Base-by-base conservation (phyloP, 2,113 vertebrate species). In the Nicator chloris region DNA sequence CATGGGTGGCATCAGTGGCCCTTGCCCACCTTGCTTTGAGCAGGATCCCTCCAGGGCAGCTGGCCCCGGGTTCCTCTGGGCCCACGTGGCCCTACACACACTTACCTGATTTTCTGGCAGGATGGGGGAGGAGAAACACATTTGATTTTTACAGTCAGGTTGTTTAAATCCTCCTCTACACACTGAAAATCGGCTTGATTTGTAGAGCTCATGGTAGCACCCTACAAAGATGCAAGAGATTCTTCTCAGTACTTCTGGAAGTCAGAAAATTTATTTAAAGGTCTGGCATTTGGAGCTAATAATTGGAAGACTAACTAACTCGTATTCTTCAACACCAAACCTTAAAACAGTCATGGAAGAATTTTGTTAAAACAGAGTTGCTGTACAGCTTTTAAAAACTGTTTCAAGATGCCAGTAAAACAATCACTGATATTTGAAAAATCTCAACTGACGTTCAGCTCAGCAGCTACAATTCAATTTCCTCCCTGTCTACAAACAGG, bases 1-100 rank as follows among this genome's bases (percentile, higher is more conserved):
- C 37, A 7, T 0, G 22, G 39, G n/a, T 53, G 64, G 24, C 40
- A 31, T 0, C 0, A 39, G 35, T 7, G 23, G 19, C 19, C 39
- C 42, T 1, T 16, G 18, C 17, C 53, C 54, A 15, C 4, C 0
- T 13, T 7, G 4, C 20, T 72, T 9, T 23, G 24, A 37, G n/a
- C 45, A 81, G 23, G 12, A 45, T 13, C 50, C 45, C 37, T 61
- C 63, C n/a, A 37, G 47, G 39, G 20, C 45, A 19, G 21, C 51
- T 37, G 20, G n/a, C 15, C 42, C 71, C 24, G 2, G 17, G 21
- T 51, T 68, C 27, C 35, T 76, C 70, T 51, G 57, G 51, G n/a
- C 13, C 42, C 17, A 4, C 8, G 16, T 61, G 37, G 42, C 40
- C 15, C 28, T 47, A 22, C 10, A 28, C 7, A 59, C 30, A 24